Evolutionary conservation across 2,113 vertebrate species (phyloP), one percentile per base, ranked within the genome.

Genomic region (Boleophthalmus pectinirostris): DNA sequence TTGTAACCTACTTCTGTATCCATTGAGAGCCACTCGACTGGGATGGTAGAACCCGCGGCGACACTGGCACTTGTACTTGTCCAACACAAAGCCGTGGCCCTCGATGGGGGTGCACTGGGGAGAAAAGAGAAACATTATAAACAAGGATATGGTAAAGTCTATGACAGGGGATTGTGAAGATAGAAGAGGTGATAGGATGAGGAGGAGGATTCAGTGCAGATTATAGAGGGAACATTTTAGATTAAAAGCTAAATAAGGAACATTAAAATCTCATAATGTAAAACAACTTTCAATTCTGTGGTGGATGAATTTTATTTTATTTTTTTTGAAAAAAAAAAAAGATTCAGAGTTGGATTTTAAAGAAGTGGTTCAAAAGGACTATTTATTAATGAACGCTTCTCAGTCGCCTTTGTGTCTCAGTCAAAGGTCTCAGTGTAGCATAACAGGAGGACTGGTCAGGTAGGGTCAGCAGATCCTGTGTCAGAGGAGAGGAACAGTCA

Each of bases 21-120:
- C 96, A 87, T 96, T 97, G 91, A 95, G 94, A 3, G 92, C 93
- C 90, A 96, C 95, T 89, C 94, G 90, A 78, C 90, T 95, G 4
- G 96, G 96, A 89, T 96, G 95, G 90, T 97, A 99, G 93, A 98
- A 99, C 87, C 97, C 98, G 84, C 90, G 91, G 85, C 94, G 96
- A 93, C 98, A 99, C 89, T 95, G 93, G 87, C 98, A 99, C 89
- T 94, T 95, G 92, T 99, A 99, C 88, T 97, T 96, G 94, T 98
- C 98, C 68, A 99, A 94, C 61, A 99, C 96, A 85, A 99, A 99
- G 88, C 98, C 97, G 46, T 96, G 95, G 77, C 98, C 98, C 73
- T 91, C 92, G 84, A 97, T 95, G 35, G 97, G 96, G 82, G 95
- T 93, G 89, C 98, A 99, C 98, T 99, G 89, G 64, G 58, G 63